Base-by-base conservation (phyloP, 2,888 invertebrate genomes). In the Melipona beecheii region DNA sequence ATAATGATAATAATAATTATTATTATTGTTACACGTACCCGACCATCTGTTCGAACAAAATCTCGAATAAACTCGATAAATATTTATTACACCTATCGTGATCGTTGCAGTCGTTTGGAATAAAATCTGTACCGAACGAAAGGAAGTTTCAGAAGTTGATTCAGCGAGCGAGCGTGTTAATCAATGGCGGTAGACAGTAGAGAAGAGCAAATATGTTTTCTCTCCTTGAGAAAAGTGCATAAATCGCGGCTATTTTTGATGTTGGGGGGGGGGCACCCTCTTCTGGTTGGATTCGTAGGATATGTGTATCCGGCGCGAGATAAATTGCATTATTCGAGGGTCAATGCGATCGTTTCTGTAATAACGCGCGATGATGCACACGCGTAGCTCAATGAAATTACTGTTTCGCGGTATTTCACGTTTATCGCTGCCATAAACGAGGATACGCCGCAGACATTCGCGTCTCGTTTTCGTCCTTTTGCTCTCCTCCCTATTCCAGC, bases 341-440 rank as follows among this genome's bases (percentile, higher is more conserved):
- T 85, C 82, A 86, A 87, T 81, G 84, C 71, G 70, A 84, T 84
- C 87, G 83, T 81, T 86, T 82, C 72, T 74, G 62, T 60, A 65
- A 84, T 70, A 31, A 31, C 75, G 70, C 49, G 75, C 49, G 13
- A 64, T 36, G 17, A 49, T 49, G 60, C 70, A 62, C 80, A 76
- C 65, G 65, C 73, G 77, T 62, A n/a, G 58, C 79, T 81, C 66
- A 75, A 82, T 81, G 81, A 74, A 66, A 75, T 31, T 71, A 52
- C 72, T 65, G 70, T 71, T 86, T 86, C 86, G 79, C 43, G 24
- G 85, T 83, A 86, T 80, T 82, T 60, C 85, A 66, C 72, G 75
- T 86, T 86, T 83, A 85, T 84, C 85, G 85, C 17, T 50, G 75
- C 80, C 60, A 85, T 83, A 83, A 85, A 83, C 65, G 77, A 70